Percentiles rank a stretch among this genome's conserved stretches.
phyloP scores from a whole-genome alignment of 2,113 vertebrate genomes.

The Parotia lawesii region DNA sequence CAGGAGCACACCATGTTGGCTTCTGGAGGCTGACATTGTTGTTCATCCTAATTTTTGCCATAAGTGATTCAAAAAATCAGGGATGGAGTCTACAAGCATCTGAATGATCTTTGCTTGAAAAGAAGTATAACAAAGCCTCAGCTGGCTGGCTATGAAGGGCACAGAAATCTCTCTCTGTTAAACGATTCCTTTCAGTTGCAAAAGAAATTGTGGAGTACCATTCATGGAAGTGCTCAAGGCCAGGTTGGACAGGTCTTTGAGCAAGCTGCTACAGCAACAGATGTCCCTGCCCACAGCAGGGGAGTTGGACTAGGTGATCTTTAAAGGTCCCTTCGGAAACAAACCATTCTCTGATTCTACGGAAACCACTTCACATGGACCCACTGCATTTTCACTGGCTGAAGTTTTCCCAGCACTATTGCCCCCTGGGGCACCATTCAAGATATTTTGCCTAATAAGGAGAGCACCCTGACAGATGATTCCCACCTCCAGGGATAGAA shows the following conservation, averaged over 20 bases:
- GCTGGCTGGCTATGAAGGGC: neutral
- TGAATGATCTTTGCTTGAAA: neutral
- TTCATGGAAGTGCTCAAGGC: neutral
- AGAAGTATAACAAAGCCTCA: neutral
- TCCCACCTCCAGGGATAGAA: neutral
- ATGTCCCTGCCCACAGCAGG: neutral
- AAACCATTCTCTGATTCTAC: neutral
- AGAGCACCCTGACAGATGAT: neutral
- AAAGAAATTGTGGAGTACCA: neutral
- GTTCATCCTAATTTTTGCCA: neutral
- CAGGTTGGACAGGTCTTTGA: neutral
- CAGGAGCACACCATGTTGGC: fast-evolving
- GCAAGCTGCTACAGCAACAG: neutral
- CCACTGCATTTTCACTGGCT: neutral
- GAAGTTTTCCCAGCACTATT: neutral
- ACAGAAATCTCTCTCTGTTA: neutral
- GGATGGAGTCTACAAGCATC: neutral
- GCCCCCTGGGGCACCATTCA: neutral
- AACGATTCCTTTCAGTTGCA: neutral
- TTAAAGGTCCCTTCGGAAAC: neutral
- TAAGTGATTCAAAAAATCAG: neutral
- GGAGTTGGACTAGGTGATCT: neutral
- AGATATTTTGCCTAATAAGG: neutral
- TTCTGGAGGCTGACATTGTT: neutral
- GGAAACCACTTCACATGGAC: neutral